Evolutionary conservation across 2,888 invertebrate species (phyloP).

Genomic region (Cotesia congregata): DNA sequence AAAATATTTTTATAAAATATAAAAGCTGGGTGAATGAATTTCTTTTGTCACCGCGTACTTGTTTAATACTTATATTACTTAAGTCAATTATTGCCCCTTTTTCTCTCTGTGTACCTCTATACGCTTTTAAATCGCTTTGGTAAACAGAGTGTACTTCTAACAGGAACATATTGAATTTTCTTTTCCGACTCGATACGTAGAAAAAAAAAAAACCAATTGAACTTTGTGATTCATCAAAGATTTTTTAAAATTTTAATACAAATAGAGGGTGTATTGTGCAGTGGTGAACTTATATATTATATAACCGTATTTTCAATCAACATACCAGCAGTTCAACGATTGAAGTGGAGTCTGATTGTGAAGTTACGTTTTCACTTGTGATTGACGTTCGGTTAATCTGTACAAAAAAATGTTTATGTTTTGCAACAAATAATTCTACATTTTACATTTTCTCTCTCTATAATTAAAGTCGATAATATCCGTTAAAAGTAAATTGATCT

Average conservation of each 20-base stretch:
- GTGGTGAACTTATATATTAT: slow-evolving; percentile 14
- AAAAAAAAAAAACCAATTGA: too few species aligned
- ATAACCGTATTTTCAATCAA: slow-evolving; percentile 5
- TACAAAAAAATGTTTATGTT: neutral
- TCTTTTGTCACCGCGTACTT: too few species aligned
- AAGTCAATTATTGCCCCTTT: too few species aligned
- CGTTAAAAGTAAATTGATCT: too few species aligned
- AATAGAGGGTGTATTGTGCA: neutral
- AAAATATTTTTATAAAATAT: too few species aligned
- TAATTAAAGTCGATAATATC: too few species aligned
- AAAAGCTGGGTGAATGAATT: too few species aligned
- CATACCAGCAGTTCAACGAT: slow-evolving; percentile 9
- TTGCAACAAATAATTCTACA: neutral
- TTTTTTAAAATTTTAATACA: neutral
- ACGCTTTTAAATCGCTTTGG: too few species aligned
- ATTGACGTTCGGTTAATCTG: neutral
- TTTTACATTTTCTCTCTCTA: neutral
- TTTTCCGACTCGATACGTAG: neutral
- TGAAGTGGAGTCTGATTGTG: slow-evolving; percentile 29
- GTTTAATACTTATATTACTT: too few species aligned
- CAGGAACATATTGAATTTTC: neutral
- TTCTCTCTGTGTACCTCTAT: too few species aligned
- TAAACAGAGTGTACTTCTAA: too few species aligned
- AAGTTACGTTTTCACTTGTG: slow-evolving; percentile 29
- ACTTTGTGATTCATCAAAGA: slow-evolving; percentile 22